phyloP scores from a whole-genome alignment of 2,113 vertebrate genomes.

The Cariama cristata region DNA sequence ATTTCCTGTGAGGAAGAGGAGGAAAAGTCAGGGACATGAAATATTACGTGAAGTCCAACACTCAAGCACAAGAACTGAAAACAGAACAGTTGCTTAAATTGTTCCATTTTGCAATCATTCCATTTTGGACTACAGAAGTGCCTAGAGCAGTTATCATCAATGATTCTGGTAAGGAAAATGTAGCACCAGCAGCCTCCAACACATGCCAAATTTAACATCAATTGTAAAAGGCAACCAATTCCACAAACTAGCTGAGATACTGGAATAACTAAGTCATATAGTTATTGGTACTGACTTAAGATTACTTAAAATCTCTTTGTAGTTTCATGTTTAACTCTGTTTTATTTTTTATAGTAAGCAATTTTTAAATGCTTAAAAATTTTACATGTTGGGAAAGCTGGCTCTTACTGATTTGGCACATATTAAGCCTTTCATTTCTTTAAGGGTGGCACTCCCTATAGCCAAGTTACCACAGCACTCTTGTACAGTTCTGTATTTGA shows the following conservation, averaged over 20 bases:
- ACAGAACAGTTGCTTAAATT: not conserved
- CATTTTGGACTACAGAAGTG: not conserved
- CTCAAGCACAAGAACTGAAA: not conserved
- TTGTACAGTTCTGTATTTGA: not conserved
- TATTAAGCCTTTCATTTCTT: not conserved
- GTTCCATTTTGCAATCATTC: not conserved
- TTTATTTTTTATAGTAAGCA: not conserved
- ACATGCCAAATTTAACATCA: not conserved
- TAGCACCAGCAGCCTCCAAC: not conserved
- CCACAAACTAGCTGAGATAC: not conserved
- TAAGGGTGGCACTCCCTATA: not conserved
- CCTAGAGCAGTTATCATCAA: not conserved
- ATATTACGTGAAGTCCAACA: not conserved
- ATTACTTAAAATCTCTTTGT: not conserved
- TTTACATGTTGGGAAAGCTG: not conserved
- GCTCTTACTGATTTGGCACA: rapidly evolving
- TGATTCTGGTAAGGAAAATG: not conserved
- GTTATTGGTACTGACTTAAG: not conserved
- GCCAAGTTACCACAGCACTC: not conserved
- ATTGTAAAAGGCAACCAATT: not conserved
- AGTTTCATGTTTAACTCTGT: not conserved
- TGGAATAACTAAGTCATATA: not conserved
- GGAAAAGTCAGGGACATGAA: not conserved
- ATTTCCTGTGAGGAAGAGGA: not conserved
- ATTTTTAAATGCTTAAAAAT: not conserved